A percentile compares a stretch with the other conserved stretches of the same genome.
phyloP scores from a whole-genome alignment of 1,140 invertebrate species.

The Plectus sambesii region DNA sequence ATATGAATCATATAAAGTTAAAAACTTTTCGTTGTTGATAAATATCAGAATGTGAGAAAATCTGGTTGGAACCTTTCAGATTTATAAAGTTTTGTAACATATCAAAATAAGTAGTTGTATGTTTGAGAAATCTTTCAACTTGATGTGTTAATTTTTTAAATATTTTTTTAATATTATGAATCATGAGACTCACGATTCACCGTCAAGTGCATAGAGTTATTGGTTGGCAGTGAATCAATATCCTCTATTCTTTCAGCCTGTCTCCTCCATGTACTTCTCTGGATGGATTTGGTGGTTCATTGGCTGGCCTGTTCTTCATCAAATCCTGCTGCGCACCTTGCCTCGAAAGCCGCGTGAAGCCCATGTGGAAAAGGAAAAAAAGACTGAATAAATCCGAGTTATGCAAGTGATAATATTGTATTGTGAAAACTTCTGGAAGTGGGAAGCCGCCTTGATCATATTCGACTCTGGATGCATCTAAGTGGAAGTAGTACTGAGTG shows the following conservation, averaged over 20 bases:
- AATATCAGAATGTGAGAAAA: no score
- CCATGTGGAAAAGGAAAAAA: neutral
- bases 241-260: constrained; percentile 28
- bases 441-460: no score
- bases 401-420: no score
- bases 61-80: constrained; percentile 4
- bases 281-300: constrained; percentile 40
- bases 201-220: no score
- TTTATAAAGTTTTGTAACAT: constrained; percentile 3
- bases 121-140: neutral
- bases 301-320: constrained; percentile 32
- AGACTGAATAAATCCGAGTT: no score
- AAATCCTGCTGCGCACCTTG: constrained; percentile 27
- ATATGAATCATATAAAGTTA: no score
- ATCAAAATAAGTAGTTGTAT: neutral
- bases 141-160: constrained; percentile 6
- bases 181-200: neutral
- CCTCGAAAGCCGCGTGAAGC: constrained; percentile 27
- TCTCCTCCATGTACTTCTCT: constrained; percentile 39
- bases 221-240: no score
- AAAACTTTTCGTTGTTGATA: no score
- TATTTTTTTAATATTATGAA: constrained; percentile 5
- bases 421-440: no score
- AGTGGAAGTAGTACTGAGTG: no score
- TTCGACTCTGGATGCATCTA: no score